Base-by-base conservation (phyloP, 2,797 vertebrate species). In the Sebastes minor region DNA sequence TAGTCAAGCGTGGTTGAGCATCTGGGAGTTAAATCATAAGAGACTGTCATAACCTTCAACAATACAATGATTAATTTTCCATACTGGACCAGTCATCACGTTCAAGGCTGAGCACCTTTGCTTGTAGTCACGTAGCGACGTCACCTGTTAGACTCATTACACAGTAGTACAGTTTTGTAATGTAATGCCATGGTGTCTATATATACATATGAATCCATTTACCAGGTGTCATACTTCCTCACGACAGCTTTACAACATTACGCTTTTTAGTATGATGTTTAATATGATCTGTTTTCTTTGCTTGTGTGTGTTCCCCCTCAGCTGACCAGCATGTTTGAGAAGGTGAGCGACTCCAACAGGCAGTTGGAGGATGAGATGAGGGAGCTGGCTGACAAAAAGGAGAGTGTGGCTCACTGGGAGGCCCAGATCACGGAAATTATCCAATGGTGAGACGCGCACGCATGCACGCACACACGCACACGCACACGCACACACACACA, bases 381-480 rank as follows among this genome's bases (percentile, higher is more conserved):
- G 92, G 98, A 98, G 89, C 93, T 99, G 86, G 95, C 97, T 23
- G 99, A 98, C 92, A 99, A 99, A 92, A 99, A 99, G 92, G 98
- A 99, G 91, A 99, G 98, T 0, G 98, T 99, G 3, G 97, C 98
- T 32, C 98, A 99, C 89, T 99, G 98, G 99, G 98, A 99, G 94
- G 98, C 98, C 74, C 99, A 99, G 74, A 99, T 99, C 94, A 99
- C 98, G 13, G 99, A 99, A 92, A 99, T 99, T 93, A 99, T 99
- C 92, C 99, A 99, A 71, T 99, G 99, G 99, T 99, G 92, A 97
- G 96, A 95, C 13, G 20, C 86, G 32, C 74, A 62, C 28, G 35
- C 70, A 65, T 22, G 22, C n/a, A 59, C 13, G 23, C 57, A 78
- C 65, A 2, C 1, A 0, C 42, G 3, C 42, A 46, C 42, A 18